Evolutionary conservation across 2,797 vertebrate species (phyloP), one percentile per base, ranked within the genome.

Genomic region (Periparus ater): DNA sequence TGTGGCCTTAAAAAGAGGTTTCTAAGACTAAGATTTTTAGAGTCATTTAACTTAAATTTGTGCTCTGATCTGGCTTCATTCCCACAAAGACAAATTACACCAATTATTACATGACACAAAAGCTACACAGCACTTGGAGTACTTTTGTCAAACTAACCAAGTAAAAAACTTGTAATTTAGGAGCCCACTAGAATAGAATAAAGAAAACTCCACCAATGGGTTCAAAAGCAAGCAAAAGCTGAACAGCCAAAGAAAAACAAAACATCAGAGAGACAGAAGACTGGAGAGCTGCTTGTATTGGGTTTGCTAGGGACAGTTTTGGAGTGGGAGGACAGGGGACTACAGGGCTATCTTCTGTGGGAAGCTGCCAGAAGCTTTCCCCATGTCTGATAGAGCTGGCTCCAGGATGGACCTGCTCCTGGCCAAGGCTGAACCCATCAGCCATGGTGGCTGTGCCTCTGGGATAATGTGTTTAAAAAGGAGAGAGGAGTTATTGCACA

Each of bases 171-270:
- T 72, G 3, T 34, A n/a, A 72, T 32, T 84, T 75, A 78, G 47
- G 13, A 89, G 16, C 9, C 58, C 25, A 53, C 29, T 91, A 81
- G 42, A 85, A 51, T 0, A 57, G 29, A 85, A 83, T 42, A 74
- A 80, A 77, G 19, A 77, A 9, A 63, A 44, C 11, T 60, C 13
- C 55, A 74, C 4, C 60, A 62, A 9, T 29, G 36, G 21, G 40
- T 53, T 94, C 61, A 91, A 88, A 60, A 90, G 40, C 36, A 88
- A 84, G 32, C 20, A 80, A 84, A 76, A 86, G 20, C 47, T 3
- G 7, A 89, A 68, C 29, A 60, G 18, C 4, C 44, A 30, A 88
- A 93, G 23, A 5, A 81, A 55, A 90, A 34, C 17, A 85, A 81
- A 88, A 44, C 5, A 58, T 25, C 1, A 2, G 34, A 81, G 55